Evolutionary conservation across 1,140 invertebrate species (phyloP).

Genomic region (Conus ventricosus): DNA sequence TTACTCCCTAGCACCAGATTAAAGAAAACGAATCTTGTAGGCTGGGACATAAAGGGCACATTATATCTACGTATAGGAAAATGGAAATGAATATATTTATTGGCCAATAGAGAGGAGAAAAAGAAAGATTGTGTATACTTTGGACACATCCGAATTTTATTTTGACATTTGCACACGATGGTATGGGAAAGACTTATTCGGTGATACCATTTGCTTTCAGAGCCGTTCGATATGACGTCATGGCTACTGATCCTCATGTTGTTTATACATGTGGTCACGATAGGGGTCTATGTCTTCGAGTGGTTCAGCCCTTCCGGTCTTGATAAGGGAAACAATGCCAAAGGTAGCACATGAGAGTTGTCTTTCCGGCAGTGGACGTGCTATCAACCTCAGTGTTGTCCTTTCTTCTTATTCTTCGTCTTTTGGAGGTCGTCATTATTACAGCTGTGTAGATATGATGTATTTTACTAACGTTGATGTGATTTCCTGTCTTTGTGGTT

Average conservation of each 20-base stretch:
- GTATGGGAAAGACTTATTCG: no score
- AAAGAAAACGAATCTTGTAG: no score
- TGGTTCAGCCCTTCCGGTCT: slow-evolving; percentile 80
- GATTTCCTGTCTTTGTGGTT: not conserved
- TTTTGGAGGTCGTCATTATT: not conserved
- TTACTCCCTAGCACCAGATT: no score
- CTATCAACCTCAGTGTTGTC: not conserved
- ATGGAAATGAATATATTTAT: not conserved
- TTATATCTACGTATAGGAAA: no score
- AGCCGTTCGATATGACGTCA: slow-evolving; percentile 55
- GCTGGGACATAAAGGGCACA: no score
- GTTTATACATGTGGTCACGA: slow-evolving; percentile 46
- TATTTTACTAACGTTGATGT: not conserved
- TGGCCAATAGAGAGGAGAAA: not conserved
- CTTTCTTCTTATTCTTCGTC: not conserved
- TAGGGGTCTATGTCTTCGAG: slow-evolving; percentile 95
- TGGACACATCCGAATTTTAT: no score
- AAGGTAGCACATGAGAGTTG: slow-evolving; percentile 21
- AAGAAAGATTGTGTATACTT: no score
- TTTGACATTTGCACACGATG: no score
- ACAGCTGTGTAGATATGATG: not conserved
- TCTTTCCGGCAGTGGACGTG: not conserved
- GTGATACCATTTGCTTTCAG: slow-evolving; percentile 47
- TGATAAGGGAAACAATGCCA: slow-evolving; percentile 63
- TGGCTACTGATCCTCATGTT: slow-evolving; percentile 56